These are phyloP conservation scores for Tenthredo amoena DNA, from an alignment of 2,888 invertebrate genomes.

Conservation along the genomic window DNA sequence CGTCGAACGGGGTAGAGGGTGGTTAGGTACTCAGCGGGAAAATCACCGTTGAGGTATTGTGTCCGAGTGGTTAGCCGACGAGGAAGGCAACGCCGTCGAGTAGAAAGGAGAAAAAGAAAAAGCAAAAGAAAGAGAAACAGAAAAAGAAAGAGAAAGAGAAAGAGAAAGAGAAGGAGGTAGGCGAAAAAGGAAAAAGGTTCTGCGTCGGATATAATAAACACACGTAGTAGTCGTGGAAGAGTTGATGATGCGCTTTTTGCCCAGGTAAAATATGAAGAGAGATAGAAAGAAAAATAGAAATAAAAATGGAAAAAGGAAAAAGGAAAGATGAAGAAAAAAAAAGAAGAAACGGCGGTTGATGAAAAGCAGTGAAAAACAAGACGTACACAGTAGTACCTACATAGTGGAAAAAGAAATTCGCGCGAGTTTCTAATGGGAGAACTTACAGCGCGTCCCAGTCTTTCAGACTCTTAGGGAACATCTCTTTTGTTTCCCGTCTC, in stretches of 20 bases:
- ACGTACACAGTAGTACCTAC: background rate
- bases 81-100: background rate
- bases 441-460: background rate
- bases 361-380: conserved; percentile 10
- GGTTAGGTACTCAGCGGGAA: conserved; percentile 30
- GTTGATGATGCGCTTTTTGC: conserved; percentile 25
- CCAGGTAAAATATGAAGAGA: background rate
- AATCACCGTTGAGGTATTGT: conserved; percentile 33
- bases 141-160: background rate
- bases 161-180: background rate
- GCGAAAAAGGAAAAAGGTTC: background rate
- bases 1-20: background rate
- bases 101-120: background rate
- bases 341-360: background rate
- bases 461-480: conserved; percentile 23
- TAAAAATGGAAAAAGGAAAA: background rate
- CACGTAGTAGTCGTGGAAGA: background rate
- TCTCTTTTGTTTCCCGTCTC: background rate
- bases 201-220: background rate
- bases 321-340: background rate
- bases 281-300: background rate
- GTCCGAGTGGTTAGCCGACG: conserved; percentile 18
- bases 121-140: background rate
- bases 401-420: conserved; percentile 5
- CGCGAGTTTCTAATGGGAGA: conserved; percentile 36